Percentiles rank a stretch among this genome's conserved stretches.
These are phyloP conservation scores for Oryzias dopingdopingensis DNA, from an alignment of 2,797 vertebrate genomes.

Conservation along the genomic window DNA sequence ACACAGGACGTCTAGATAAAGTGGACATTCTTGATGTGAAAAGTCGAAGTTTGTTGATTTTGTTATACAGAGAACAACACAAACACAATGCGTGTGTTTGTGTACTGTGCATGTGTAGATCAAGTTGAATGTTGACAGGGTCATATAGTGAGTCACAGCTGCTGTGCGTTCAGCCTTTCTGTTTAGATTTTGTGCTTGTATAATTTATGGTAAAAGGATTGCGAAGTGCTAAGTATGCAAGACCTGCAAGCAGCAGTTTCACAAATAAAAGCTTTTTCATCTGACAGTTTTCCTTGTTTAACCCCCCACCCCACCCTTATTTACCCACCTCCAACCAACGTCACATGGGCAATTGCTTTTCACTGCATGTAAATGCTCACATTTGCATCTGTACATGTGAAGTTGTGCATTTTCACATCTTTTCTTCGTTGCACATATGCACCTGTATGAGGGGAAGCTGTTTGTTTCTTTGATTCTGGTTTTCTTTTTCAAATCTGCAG, in stretches of 20 bases:
- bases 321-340: no score
- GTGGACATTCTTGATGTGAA: background rate
- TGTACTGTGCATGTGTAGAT: background rate
- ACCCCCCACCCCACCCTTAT: background rate
- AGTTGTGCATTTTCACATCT: background rate
- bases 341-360: background rate
- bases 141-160: slow-evolving; percentile 23
- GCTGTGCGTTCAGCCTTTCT: slow-evolving; percentile 38
- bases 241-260: slow-evolving; percentile 17
- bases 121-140: background rate
- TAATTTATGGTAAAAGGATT: slow-evolving; percentile 68
- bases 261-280: slow-evolving; percentile 33
- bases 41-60: slow-evolving; percentile 3
- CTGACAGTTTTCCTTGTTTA: background rate
- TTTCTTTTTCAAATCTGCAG: slow-evolving; percentile 34
- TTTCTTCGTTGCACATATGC: background rate
- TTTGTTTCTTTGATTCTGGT: slow-evolving; percentile 20
- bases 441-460: background rate
- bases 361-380: background rate
- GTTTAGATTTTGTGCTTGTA: slow-evolving; percentile 38
- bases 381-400: background rate
- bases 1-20: background rate
- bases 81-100: background rate
- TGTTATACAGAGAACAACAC: background rate
- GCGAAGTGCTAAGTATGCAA: slow-evolving; percentile 42